These are phyloP conservation scores for Zygogramma bicolorata DNA, from an alignment of 2,888 invertebrate genomes.

Conservation along the genomic window DNA sequence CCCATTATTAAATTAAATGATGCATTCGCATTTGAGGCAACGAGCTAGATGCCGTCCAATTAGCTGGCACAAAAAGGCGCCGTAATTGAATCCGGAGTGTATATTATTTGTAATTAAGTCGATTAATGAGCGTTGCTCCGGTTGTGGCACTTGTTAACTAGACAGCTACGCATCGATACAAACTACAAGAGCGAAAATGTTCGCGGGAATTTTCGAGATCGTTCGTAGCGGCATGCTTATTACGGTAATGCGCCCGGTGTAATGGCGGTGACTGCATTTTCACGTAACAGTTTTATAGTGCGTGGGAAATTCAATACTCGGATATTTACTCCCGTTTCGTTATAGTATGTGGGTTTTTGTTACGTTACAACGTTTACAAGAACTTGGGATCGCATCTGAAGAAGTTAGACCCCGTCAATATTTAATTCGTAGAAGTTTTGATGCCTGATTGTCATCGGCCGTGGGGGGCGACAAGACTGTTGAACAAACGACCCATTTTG, in stretches of 20 bases:
- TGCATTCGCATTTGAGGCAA: slow-evolving; percentile 37
- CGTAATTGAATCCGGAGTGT: slow-evolving; percentile 33
- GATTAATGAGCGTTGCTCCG: slow-evolving; percentile 37
- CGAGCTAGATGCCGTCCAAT: slow-evolving; percentile 37
- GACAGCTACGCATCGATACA: slow-evolving; percentile 22
- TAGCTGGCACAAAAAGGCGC: slow-evolving; percentile 37
- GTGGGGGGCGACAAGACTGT: too few relatives aligned
- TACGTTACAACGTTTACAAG: too few relatives aligned
- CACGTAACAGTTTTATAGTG: not conserved
- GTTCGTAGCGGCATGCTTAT: slow-evolving; percentile 9
- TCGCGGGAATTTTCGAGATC: slow-evolving; percentile 18
- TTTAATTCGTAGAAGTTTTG: too few relatives aligned
- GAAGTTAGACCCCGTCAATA: too few relatives aligned
- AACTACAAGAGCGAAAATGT: slow-evolving; percentile 19
- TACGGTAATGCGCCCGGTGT: slow-evolving; percentile 15
- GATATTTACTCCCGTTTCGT: not conserved
- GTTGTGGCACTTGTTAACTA: slow-evolving; percentile 25
- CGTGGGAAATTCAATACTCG: not conserved
- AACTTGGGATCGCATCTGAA: too few relatives aligned
- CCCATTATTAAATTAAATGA: slow-evolving; percentile 40
- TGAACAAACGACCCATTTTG: too few relatives aligned
- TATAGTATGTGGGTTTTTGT: too few relatives aligned
- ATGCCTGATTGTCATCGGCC: too few relatives aligned
- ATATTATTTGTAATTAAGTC: slow-evolving; percentile 38
- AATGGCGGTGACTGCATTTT: slow-evolving; percentile 4